Base-by-base conservation (phyloP, 2,888 invertebrate species). In the Eulithis prunata region DNA sequence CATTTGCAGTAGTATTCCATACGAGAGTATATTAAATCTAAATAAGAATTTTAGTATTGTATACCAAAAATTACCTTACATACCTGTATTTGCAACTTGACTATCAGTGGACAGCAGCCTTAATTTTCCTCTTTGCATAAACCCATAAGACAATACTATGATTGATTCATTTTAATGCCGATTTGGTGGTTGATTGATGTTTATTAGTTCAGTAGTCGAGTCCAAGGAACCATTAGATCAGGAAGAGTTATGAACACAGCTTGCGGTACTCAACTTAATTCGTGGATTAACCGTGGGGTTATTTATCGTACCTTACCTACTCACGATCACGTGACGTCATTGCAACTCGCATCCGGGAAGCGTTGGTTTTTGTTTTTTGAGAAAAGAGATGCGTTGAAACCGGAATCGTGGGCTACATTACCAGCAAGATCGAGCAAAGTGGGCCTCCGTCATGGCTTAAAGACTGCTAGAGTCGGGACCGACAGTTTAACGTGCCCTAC, bases 171-270 rank as follows among this genome's bases (percentile, higher is more conserved):
- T 90, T 91, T 91, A 87, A 89, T 91, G 91, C 87, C 80, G 83
- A 79, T 84, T 84, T 86, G 83, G 86, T 83, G 79, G 80, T 89
- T 92, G 93, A 93, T 93, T 91, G 88, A 93, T 93, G 91, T 89
- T 89, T 90, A 92, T 91, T 90, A 91, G 90, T 93, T 90, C 93
- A 82, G 93, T 93, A 93, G 93, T 93, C 93, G 82, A 88, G 90
- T 90, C 90, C 90, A 88, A 83, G 87, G 86, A 83, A 89, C 88
- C 90, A 92, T 92, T 92, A 92, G 89, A 90, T 82, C 91, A 93
- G 91, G 90, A 91, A 92, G 93, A 93, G 85, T 91, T 87, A 93
- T 93, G 90, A 84, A 86, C 74, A 72, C 81, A 72, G 83, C 85
- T 86, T 84, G 86, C 76, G 87, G 89, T 89, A 87, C 89, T 91